Evolutionary conservation across 2,888 invertebrate species (phyloP), one percentile per base, ranked within the genome.

Genomic region (Chrysodeixis includens): DNA sequence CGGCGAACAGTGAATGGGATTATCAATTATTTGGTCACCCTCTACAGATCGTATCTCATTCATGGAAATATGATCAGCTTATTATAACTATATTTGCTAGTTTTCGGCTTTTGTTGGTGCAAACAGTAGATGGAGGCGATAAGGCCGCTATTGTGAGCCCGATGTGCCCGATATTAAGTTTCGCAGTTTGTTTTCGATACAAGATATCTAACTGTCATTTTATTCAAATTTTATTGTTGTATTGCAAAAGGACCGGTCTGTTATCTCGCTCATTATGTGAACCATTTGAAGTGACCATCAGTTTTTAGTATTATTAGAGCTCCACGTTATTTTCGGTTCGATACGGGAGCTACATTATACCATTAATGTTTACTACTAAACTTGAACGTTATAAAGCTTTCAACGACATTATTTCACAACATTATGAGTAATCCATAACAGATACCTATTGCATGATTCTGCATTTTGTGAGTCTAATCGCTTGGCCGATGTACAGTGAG

Each of bases 11-110:
- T 85, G 84, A 88, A 91, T 88, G 71, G 87, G 89, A 91, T 82
- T 90, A 89, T 83, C 89, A 89, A 89, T 92, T 90, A 91, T 92
- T 92, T 88, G 90, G 89, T 88, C 90, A 88, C 93, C 91, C 90
- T 83, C 85, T 65, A 79, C 74, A 84, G 92, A 92, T 92, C 81
- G 62, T 79, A 92, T 93, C 92, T 81, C 69, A 79, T 86, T 82
- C 77, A 82, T 77, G 68, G 93, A 91, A 93, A 94, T 89, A 90
- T 88, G 93, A 94, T 93, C 88, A 80, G 83, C 89, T 93, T 92
- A 91, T 94, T 94, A 93, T 93, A 93, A 92, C 92, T 93, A 93
- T 94, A 94, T 93, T 92, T 88, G 90, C 88, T 89, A 90, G 88
- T 89, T 91, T 85, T 88, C 83, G 83, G 84, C 79, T 78, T 85